Evolutionary conservation across 2,888 invertebrate genomes (phyloP), one percentile per base, ranked within the genome.

Genomic region (Lampropteryx suffumata): DNA sequence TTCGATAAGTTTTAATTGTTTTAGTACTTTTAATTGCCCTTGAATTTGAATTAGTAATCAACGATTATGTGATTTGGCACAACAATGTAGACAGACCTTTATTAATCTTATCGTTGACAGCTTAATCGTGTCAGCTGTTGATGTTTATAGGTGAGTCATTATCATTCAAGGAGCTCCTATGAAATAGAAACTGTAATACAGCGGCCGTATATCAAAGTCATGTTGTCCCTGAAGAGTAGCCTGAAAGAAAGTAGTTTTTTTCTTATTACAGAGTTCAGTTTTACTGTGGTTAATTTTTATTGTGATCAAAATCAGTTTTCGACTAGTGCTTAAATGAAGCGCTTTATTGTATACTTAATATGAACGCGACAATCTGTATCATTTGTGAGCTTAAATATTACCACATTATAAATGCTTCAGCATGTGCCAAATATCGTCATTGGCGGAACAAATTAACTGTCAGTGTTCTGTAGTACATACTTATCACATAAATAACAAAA

Each of bases 51-150:
- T 51, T 55, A 48, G 32, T 42, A 11, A 45, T 46, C 32, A 40
- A 32, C 50, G 41, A 28, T n/a, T 29, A 11, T 12, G 33, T 48
- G 33, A 53, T 60, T 59, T 64, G 61, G 62, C 60, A 64, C 40
- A 50, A 52, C 47, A 49, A 55, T 61, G 45, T 42, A 13, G 46
- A 55, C 54, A 53, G 55, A 61, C 43, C 24, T 37, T 47, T 41
- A 66, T 66, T 56, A 50, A 70, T 73, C 55, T 60, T 43, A 37
- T 13, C 50, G 57, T 35, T 59, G 65, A 61, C 65, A 64, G 48
- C 13, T 12, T 63, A 52, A 65, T 65, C 41, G 48, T 49, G 50
- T 45, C 56, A 50, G 53, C 33, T 50, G 42, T 54, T 34, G 53
- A 29, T 50, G 42, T 54, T 34, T 26, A 41, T 50, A 45, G 42